Conservation (phyloP, 2,113 vertebrate genomes). For the Dermatemys mawii region DNA sequence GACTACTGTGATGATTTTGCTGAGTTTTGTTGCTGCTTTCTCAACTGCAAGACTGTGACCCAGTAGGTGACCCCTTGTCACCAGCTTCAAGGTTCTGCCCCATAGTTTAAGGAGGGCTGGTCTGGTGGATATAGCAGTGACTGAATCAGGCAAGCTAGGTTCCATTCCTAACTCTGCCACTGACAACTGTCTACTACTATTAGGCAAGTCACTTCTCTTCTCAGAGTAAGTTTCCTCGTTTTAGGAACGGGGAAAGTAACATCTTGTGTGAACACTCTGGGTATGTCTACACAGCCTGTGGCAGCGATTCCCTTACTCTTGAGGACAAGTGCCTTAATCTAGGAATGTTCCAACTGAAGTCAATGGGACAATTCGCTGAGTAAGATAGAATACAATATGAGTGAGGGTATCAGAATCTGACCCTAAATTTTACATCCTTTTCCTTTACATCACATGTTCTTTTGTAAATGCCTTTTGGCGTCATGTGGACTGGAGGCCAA, state of each 20-base stretch:
- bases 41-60: background rate
- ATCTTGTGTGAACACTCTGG: background rate
- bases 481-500: background rate
- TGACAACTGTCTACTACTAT: background rate
- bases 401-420: background rate
- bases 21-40: background rate
- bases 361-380: background rate
- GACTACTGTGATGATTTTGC: background rate
- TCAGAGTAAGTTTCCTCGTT: background rate
- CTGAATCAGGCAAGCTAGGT: background rate
- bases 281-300: no score
- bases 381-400: background rate
- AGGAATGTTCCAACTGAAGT: background rate
- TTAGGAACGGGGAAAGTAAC: background rate
- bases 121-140: background rate
- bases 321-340: background rate
- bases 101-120: background rate
- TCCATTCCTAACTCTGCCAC: background rate
- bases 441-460: background rate
- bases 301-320: background rate
- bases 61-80: background rate
- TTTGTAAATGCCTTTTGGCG: background rate
- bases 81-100: rapidly evolving
- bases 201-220: background rate
- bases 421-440: background rate